Base-by-base conservation (phyloP, 1,140 invertebrate species). In the Pygmarrhopalites habei region DNA sequence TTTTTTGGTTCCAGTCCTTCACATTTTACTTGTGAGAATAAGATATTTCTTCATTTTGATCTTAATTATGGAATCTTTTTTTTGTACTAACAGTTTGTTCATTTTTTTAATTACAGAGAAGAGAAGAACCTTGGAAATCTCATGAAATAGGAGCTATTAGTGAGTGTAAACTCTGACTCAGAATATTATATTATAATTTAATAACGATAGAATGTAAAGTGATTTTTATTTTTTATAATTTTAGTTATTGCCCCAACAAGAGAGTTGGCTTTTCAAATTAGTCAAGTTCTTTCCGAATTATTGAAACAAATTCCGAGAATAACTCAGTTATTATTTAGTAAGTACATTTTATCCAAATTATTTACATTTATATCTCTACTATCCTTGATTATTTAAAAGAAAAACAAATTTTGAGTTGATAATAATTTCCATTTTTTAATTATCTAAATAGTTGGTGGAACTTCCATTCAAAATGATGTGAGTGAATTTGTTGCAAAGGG, bases 231-330 rank as follows among this genome's bases (percentile, higher is more conserved):
- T n/a, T n/a, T n/a, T n/a, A n/a, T n/a, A n/a, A n/a, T n/a, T n/a
- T n/a, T n/a, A 4, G 84, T 98, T 60, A 86, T 98, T 64, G 93
- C 92, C 2, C 95, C 95, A 1, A 98, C 94, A 1, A 78, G 94
- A 74, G 95, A 98, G 78, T 75, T 98, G 39, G 93, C 94, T 1
- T 78, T 82, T 39, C 95, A 98, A 78, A 97, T 90, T 67, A 83
- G 82, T 72, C 83, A 89, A 73, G 89, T 94, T 59, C 73, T 90
- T 2, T 62, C 75, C 21, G 64, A 79, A 87, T 92, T 73, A 68
- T 88, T 23, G 74, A 77, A 15, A 74, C 79, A 39, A 57, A 56
- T 65, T 17, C 23, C 32, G 0, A 14, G 10, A 0, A 23, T 64
- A 7, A 57, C 15, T 15, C 35, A 35, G 2, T 28, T 58, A 29